Conservation (phyloP, 2,113 vertebrate genomes). For the Myrmecophaga tridactyla region DNA sequence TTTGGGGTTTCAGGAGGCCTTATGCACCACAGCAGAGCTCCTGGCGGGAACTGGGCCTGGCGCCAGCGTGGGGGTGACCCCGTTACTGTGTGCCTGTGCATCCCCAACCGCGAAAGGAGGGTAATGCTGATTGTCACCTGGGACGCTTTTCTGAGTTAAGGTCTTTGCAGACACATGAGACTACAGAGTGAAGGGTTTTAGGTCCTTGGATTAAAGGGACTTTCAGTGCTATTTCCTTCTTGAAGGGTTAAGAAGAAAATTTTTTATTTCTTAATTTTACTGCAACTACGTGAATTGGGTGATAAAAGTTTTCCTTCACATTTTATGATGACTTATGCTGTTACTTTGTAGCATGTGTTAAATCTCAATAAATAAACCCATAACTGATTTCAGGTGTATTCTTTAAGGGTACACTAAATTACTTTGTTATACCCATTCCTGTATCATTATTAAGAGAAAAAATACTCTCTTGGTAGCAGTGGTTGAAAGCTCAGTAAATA, state of each 20-base stretch:
- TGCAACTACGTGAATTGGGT: not conserved
- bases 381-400: not conserved
- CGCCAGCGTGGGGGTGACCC: not conserved
- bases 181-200: not conserved
- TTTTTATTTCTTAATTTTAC: not conserved
- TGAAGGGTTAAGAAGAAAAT: constrained; percentile 18
- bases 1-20: not conserved
- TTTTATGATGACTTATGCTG: not conserved
- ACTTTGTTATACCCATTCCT: not conserved
- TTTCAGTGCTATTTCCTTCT: not conserved
- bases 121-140: not conserved
- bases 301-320: not conserved
- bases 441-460: constrained; percentile 5
- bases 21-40: not conserved
- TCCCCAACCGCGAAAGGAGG: not conserved
- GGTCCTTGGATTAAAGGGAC: not conserved
- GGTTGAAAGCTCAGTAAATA: not conserved
- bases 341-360: constrained; percentile 11
- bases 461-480: not conserved
- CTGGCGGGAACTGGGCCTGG: not conserved
- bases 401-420: not conserved
- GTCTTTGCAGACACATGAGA: not conserved
- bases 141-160: not conserved
- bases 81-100: not conserved
- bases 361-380: not conserved